Evolutionary conservation across 2,888 invertebrate species (phyloP), one percentile per base, ranked within the genome.

Genomic region (Nebria salina): DNA sequence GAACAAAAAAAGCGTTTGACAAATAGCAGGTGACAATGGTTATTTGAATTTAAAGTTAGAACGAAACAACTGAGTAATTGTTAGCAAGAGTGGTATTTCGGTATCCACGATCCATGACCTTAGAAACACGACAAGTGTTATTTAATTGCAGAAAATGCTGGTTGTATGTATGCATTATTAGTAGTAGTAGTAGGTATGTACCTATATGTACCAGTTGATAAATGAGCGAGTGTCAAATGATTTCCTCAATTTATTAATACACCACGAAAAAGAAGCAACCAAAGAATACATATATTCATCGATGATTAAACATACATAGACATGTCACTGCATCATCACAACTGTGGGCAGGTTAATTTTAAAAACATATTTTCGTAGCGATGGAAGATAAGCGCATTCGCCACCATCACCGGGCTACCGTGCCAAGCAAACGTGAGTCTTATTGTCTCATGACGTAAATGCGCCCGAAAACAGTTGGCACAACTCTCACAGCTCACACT

Each of bases 361-460:
- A 86, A 87, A 87, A 87, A 87, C 86, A 86, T 87, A 88, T 88
- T 88, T 88, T 82, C 76, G 76, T 81, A 81, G 75, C 70, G 73
- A 72, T n/a, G 54, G 41, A 73, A 72, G 81, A 81, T 81, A 81
- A 76, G 80, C 65, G 4, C 34, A 5, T 72, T 73, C 78, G 78
- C 78, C 78, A 78, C 78, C 78, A 73, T 73, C 78, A 78, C 78
- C 79, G 79, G 75, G 79, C 76, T 81, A 81, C 81, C 80, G 80
- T 78, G 72, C 42, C 54, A 68, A 34, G 64, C 80, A 42, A 81
- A 54, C 68, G 72, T 75, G 75, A 75, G 7, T 75, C 72, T 11
- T 76, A 72, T 75, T 75, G 75, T 75, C 68, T 68, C 81, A 0
- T 15, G 26, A 9, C 20, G 20, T 54, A 54, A 78, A 34, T 66